These are phyloP conservation scores for Mnemiopsis leidyi DNA, from an alignment of 37 sponge, comb jelly and placozoan species.

Conservation along the genomic window DNA sequence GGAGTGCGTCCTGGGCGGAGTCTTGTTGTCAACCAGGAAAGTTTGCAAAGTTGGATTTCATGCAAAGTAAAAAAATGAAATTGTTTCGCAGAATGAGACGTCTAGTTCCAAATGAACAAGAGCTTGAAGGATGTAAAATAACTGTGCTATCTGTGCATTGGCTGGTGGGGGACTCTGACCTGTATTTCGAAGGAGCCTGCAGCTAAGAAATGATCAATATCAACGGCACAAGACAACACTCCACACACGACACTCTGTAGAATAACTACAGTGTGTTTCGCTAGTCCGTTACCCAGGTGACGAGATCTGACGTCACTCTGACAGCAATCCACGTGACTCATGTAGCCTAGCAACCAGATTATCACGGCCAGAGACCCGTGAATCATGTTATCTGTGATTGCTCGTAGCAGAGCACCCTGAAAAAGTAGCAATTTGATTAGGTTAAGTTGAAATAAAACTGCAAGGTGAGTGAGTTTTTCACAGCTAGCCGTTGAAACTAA, in stretches of 20 bases:
- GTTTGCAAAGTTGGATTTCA: too few species aligned
- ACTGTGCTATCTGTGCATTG: neutral
- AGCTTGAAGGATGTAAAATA: neutral
- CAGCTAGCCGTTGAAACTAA: too few species aligned
- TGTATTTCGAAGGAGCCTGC: neutral
- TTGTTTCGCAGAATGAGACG: too few species aligned
- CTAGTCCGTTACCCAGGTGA: neutral
- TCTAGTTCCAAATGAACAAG: too few species aligned
- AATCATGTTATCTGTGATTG: conserved; percentile 33
- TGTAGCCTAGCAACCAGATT: conserved; percentile 38
- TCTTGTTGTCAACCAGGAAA: too few species aligned
- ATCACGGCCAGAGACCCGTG: conserved; percentile 46
- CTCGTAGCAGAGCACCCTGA: conserved; percentile 5
- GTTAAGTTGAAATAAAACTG: too few species aligned
- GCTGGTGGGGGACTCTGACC: neutral
- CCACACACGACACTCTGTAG: conserved; percentile 52
- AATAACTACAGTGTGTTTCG: conserved; percentile 28
- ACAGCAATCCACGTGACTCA: conserved; percentile 3
- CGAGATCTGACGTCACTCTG: neutral
- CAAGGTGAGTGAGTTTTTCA: too few species aligned
- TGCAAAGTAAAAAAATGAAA: too few species aligned
- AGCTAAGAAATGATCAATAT: conserved; percentile 41
- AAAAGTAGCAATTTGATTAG: too few species aligned
- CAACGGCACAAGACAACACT: neutral
- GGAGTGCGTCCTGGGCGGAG: conserved; percentile 10